Evolutionary conservation across 2,888 invertebrate genomes (phyloP).

Genomic region (Sepiola atlantica): DNA sequence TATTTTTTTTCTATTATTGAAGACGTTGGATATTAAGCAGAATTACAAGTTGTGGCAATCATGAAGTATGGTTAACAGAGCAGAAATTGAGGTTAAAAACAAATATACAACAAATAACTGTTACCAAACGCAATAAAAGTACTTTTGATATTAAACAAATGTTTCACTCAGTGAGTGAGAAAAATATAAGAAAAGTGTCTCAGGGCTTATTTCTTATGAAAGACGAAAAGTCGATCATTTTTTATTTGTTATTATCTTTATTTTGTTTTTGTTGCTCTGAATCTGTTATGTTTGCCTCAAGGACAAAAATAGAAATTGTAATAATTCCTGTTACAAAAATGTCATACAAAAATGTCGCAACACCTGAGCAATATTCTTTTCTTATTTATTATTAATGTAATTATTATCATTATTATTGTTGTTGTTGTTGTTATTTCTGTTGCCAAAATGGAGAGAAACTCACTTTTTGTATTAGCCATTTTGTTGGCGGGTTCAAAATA

Average conservation of each 20-base stretch:
- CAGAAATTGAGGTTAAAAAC: too few relatives aligned
- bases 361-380: neutral
- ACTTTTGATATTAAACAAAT: too few relatives aligned
- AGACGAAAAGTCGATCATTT: neutral
- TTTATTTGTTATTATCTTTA: neutral
- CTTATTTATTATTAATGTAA: neutral
- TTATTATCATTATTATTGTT: slow-evolving; percentile 6
- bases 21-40: too few relatives aligned
- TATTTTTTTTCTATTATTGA: too few relatives aligned
- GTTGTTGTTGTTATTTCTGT: neutral
- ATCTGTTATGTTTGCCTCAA: neutral
- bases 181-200: too few relatives aligned
- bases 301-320: neutral
- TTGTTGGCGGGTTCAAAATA: neutral
- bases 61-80: too few relatives aligned
- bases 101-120: too few relatives aligned
- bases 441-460: neutral
- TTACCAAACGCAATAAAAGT: too few relatives aligned
- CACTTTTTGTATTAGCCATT: neutral
- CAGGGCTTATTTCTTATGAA: neutral
- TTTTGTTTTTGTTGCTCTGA: neutral
- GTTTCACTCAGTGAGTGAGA: too few relatives aligned
- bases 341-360: neutral
- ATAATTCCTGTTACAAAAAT: neutral
- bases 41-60: too few relatives aligned